phyloP scores from a whole-genome alignment of 2,113 vertebrate species.

The Callithrix jacchus region DNA sequence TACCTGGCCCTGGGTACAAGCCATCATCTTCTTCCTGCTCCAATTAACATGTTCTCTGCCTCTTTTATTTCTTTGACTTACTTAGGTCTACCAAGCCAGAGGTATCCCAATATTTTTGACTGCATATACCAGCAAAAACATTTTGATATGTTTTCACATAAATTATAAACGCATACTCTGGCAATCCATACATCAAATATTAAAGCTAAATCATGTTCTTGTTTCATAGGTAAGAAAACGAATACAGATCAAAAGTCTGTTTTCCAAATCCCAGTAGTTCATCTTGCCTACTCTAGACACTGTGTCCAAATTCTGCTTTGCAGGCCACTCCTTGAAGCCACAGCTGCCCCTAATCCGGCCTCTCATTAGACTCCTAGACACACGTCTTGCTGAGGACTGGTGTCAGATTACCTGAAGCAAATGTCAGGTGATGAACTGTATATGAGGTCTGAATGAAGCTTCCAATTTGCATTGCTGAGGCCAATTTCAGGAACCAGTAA shows the following conservation, averaged over 20 bases:
- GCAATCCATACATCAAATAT: not conserved
- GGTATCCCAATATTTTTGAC: not conserved
- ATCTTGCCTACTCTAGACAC: not conserved
- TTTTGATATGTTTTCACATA: not conserved
- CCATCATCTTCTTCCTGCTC: not conserved
- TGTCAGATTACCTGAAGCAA: not conserved
- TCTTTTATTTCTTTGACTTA: not conserved
- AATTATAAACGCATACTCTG: not conserved
- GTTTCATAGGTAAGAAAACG: conserved; percentile 16
- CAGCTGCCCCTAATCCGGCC: not conserved
- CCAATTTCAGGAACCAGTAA: not conserved
- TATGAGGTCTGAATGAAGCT: not conserved
- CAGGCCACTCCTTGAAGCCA: not conserved
- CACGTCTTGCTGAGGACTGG: not conserved
- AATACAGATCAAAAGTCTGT: not conserved
- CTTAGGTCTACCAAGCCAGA: not conserved
- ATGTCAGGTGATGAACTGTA: not conserved
- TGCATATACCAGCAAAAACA: not conserved
- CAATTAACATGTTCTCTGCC: not conserved
- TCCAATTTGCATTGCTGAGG: not conserved
- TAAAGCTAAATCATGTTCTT: conserved; percentile 12
- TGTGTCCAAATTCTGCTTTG: not conserved
- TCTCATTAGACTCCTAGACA: not conserved
- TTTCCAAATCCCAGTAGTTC: not conserved
- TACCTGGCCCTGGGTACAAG: not conserved